Evolutionary conservation across 2,888 invertebrate species (phyloP), one percentile per base, ranked within the genome.

Genomic region (Amphipoea oculea): DNA sequence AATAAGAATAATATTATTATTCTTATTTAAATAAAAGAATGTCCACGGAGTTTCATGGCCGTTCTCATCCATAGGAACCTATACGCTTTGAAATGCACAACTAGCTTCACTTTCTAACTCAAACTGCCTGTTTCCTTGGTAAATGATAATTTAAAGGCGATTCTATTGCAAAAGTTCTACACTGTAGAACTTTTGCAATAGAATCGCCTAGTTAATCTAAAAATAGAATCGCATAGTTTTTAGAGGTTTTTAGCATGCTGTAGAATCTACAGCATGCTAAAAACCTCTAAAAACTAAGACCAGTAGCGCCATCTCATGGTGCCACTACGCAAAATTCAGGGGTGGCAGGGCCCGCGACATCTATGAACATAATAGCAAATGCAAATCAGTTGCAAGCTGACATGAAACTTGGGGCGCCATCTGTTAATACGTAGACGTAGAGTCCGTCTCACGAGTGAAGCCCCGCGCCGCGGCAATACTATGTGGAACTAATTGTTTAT

Each of bases 291-390:
- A 63, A 51, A 54, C 9, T 17, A 51, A 63, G 17, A 72, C 67
- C 2, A 29, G 62, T 81, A 57, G 12, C 67, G 71, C 67, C 71
- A 81, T 76, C 81, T 81, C 7, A 36, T 40, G 40, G 29, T 67
- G 62, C 17, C 12, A 36, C 1, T 12, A 23, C 45, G 29, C 9
- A 81, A 9, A n/a, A 51, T 36, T 29, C 9, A 40, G 4, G 20
- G 11, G 20, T 40, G 9, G 65, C 14, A 36, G 17, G n/a, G 20
- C 9, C n/a, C 12, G 29, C 29, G 67, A 45, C 67, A 60, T 67
- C 62, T 78, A 40, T 36, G 40, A 17, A 23, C 29, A 23, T n/a
- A 70, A 12, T 20, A 60, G 6, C 6, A 71, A 71, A 29, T 14
- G 3, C 2, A 67, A 20, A 17, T 45, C 9, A 20, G n/a, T 62